Percentiles rank a stretch among this genome's conserved stretches.
These are phyloP conservation scores for Pogonomyrmex californicus DNA, from an alignment of 1,140 invertebrate genomes.

Conservation along the genomic window DNA sequence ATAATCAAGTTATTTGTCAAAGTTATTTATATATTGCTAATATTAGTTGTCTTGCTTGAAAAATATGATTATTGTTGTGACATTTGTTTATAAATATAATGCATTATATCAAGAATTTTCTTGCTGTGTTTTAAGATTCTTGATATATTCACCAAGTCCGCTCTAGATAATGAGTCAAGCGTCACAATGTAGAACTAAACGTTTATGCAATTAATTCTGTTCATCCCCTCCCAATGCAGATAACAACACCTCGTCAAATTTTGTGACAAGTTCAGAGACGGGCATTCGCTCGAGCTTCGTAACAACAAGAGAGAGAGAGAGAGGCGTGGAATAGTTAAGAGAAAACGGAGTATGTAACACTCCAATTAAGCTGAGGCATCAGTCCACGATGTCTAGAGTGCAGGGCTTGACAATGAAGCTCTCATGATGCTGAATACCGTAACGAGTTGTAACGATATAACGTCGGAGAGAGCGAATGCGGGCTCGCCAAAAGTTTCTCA, in stretches of 20 bases:
- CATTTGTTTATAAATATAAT: background rate
- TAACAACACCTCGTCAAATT: constrained; percentile 68
- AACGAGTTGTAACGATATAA: constrained; percentile 74
- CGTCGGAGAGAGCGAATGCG: constrained; percentile 69
- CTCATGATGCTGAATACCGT: constrained; percentile 70
- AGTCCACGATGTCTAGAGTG: constrained; percentile 75
- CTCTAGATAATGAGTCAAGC: constrained; percentile 31
- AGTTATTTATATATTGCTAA: constrained; percentile 16
- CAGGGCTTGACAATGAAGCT: constrained; percentile 76
- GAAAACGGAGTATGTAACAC: constrained; percentile 80
- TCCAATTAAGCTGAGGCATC: constrained; percentile 81
- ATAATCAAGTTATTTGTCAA: background rate
- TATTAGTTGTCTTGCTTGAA: background rate
- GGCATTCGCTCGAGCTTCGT: constrained; percentile 39
- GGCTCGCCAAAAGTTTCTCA: constrained; percentile 66
- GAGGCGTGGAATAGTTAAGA: constrained; percentile 48
- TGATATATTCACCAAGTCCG: constrained; percentile 4
- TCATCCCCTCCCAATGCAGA: constrained; percentile 8
- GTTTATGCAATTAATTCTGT: constrained; percentile 51
- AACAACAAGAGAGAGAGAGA: constrained; percentile 51
- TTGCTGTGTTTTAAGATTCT: background rate
- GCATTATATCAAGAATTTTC: background rate
- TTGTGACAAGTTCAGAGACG: constrained; percentile 75
- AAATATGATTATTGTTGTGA: background rate
- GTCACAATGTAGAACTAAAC: constrained; percentile 38